phyloP scores from a whole-genome alignment of 1,140 invertebrate species.

The Solen grandis region DNA sequence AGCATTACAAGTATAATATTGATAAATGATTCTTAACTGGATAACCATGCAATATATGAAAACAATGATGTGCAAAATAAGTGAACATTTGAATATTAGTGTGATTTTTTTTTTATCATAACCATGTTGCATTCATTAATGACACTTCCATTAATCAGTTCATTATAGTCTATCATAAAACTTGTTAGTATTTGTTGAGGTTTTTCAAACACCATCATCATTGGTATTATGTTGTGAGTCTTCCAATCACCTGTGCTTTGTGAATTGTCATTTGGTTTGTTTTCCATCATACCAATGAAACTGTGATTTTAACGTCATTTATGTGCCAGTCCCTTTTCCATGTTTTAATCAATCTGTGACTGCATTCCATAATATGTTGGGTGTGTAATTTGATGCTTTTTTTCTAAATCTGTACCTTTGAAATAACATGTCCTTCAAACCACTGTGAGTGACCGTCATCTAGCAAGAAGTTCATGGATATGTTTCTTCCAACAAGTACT shows the following conservation, averaged over 20 bases:
- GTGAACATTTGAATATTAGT: background rate
- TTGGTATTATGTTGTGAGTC: background rate
- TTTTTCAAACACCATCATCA: slow-evolving; percentile 1
- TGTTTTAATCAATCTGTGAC: slow-evolving; percentile 5
- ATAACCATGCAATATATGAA: slow-evolving; percentile 14
- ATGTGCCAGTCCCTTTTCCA: background rate
- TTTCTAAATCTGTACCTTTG: slow-evolving; percentile 17
- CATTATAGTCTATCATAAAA: slow-evolving; percentile 12
- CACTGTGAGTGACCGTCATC: too few relatives aligned
- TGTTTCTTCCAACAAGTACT: too few relatives aligned
- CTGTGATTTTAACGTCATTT: background rate
- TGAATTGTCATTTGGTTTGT: slow-evolving; percentile 20
- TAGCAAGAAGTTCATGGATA: too few relatives aligned
- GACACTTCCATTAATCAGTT: slow-evolving; percentile 19
- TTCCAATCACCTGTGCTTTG: slow-evolving; percentile 18
- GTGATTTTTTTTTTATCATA: slow-evolving; percentile 16
- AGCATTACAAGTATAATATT: background rate
- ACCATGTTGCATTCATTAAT: slow-evolving; percentile 9
- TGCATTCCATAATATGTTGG: slow-evolving; percentile 5
- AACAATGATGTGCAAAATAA: background rate
- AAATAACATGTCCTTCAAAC: slow-evolving; percentile 30
- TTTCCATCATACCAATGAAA: slow-evolving; percentile 1
- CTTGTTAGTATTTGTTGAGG: slow-evolving; percentile 5
- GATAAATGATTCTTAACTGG: slow-evolving; percentile 15
- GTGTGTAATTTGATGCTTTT: slow-evolving; percentile 4